Evolutionary conservation across 2,113 vertebrate genomes (phyloP).

Genomic region (Vulpes vulpes): DNA sequence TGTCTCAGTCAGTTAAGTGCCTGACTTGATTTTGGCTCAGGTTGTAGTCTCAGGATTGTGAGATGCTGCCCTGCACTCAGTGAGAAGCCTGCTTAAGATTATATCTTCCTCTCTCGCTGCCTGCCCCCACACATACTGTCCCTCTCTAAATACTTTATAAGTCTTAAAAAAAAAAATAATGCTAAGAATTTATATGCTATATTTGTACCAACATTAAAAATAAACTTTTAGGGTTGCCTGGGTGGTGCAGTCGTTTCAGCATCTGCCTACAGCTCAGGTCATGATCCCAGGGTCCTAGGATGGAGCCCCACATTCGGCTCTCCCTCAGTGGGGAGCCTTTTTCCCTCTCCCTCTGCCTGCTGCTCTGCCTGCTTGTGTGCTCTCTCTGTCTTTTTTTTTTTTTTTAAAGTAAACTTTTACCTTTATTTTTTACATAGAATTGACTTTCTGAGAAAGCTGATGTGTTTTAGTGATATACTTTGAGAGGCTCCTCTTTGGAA

Average conservation of each 20-base stretch:
- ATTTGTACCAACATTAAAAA: constrained; percentile 18
- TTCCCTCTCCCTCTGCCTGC: no score
- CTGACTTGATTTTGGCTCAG: neutral
- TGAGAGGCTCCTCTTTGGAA: neutral
- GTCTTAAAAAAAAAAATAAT: neutral
- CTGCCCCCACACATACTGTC: neutral
- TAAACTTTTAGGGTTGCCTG: neutral
- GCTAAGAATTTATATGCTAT: neutral
- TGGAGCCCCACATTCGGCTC: no score
- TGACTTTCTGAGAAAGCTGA: neutral
- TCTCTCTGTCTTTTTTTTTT: no score
- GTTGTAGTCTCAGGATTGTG: neutral
- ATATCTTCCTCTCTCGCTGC: neutral
- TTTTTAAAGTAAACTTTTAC: neutral
- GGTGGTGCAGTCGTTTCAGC: no score
- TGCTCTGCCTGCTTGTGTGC: no score
- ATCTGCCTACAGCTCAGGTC: no score
- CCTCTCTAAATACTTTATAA: neutral
- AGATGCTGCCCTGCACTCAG: neutral
- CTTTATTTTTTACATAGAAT: neutral
- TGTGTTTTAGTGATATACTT: neutral
- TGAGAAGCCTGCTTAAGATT: neutral
- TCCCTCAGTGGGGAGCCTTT: no score
- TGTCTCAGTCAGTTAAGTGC: neutral
- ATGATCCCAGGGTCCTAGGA: no score